Evolutionary conservation across 2,113 vertebrate genomes (phyloP), one percentile per base, ranked within the genome.

Genomic region (Uria aalge): DNA sequence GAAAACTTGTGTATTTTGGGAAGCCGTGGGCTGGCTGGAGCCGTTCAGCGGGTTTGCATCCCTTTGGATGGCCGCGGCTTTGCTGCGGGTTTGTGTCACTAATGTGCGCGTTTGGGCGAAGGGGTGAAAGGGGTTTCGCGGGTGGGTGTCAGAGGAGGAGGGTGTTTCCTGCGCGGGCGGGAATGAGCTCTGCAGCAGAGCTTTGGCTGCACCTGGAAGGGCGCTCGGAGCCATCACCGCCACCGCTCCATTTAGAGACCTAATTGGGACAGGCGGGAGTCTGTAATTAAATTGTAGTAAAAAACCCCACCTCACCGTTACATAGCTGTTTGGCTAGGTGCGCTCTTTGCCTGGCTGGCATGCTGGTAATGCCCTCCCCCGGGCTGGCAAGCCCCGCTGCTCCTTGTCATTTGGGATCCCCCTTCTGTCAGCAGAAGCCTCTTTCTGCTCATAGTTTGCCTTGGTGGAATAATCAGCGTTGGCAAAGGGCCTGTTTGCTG

Each of bases 81-180:
- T 6, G 57, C 47, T 5, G 63, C 15, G 20, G 48, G 3, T 72
- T 43, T 17, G 1, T 12, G 29, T 24, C 45, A 3, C 22, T 7
- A 7, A 52, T 2, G 0, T 0, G 55, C 3, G 60, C 10, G 24
- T 7, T 6, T 12, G 0, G 63, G 75, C 21, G 3, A 1, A 12
- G 17, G 11, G 29, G 6, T 1, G 26, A 5, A 48, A 30, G 4
- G 45, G 17, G 32, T 2, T 23, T 5, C 21, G 50, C 55, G 3
- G 6, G 18, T 10, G 10, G n/a, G 14, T 6, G 5, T 20, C 38
- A 12, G 38, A 53, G 52, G 32, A 34, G 60, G 34, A 5, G 6
- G 40, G 23, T 5, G 48, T 14, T 55, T 20, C 11, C 24, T 9
- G 53, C 19, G 1, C 14, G 3, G 56, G 22, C 12, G 53, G 45